phyloP scores from a whole-genome alignment of 1,140 invertebrate genomes.

The Heliconius hewitsoni region DNA sequence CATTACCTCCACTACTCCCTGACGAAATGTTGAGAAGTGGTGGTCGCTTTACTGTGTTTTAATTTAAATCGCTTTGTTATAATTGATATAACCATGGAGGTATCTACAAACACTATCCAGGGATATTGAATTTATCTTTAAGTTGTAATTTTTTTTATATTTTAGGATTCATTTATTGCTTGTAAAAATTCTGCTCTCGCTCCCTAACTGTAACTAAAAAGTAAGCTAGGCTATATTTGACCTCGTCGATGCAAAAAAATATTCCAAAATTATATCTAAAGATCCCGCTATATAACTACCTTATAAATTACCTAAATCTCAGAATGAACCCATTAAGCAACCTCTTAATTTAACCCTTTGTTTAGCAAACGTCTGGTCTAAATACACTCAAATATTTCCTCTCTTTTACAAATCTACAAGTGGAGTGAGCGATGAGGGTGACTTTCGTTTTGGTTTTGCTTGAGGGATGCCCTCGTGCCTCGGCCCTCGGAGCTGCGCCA shows the following conservation, averaged over 20 bases:
- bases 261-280: too few species aligned
- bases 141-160: background rate
- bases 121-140: too few species aligned
- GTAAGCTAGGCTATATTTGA: too few species aligned
- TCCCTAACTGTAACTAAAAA: too few species aligned
- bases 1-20: background rate
- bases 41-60: background rate
- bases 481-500: too few species aligned
- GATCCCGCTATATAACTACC: too few species aligned
- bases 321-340: background rate
- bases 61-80: background rate
- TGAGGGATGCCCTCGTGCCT: background rate
- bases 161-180: background rate
- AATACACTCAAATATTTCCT: conserved; percentile 5
- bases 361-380: conserved; percentile 6
- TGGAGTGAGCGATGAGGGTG: background rate
- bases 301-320: background rate
- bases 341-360: conserved; percentile 6
- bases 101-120: background rate
- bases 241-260: too few species aligned
- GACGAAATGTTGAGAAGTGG: background rate
- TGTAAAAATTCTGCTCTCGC: too few species aligned
- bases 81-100: background rate
- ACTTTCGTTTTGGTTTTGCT: conserved; percentile 6
- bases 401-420: conserved; percentile 3